Percentiles rank a stretch among this genome's conserved stretches.
phyloP scores from a whole-genome alignment of 37 sponge, comb jelly and placozoan species.

The Hexactinellida sp. region DNA sequence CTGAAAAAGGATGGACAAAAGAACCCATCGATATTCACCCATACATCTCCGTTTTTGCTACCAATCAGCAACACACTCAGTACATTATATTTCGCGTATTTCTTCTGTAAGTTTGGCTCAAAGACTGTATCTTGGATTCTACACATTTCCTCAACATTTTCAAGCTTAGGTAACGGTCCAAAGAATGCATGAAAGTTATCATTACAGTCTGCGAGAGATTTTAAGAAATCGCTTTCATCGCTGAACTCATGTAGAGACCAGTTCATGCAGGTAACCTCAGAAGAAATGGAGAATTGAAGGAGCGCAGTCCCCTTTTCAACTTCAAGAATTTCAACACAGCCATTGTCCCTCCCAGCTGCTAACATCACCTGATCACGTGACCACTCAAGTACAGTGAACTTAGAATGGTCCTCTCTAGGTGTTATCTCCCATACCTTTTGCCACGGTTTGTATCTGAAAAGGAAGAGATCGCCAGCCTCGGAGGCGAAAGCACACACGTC shows the following conservation, averaged over 20 bases:
- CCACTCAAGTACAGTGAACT: neutral
- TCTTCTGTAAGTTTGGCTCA: neutral
- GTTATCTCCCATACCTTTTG: neutral
- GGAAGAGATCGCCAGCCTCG: neutral
- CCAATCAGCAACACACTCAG: neutral
- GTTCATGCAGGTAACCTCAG: neutral
- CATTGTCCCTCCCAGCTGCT: neutral
- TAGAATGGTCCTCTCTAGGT: neutral
- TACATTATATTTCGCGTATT: neutral
- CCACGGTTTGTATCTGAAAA: neutral
- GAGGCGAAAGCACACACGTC: neutral
- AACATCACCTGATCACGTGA: neutral
- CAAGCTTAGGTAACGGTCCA: neutral
- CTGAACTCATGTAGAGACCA: neutral
- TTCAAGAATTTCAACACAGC: neutral
- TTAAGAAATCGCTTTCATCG: neutral
- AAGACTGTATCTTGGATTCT: neutral
- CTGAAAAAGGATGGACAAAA: slow-evolving; percentile 8
- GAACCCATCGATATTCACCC: neutral
- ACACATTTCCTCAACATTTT: slow-evolving; percentile 8
- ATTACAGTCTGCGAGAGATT: neutral
- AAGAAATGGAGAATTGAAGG: slow-evolving; percentile 2
- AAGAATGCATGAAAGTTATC: neutral
- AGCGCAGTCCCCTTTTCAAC: neutral
- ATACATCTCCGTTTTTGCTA: neutral